Percentiles rank a stretch among this genome's conserved stretches.
Evolutionary conservation across 1,140 invertebrate genomes (phyloP).

Genomic region (Ruditapes philippinarum): DNA sequence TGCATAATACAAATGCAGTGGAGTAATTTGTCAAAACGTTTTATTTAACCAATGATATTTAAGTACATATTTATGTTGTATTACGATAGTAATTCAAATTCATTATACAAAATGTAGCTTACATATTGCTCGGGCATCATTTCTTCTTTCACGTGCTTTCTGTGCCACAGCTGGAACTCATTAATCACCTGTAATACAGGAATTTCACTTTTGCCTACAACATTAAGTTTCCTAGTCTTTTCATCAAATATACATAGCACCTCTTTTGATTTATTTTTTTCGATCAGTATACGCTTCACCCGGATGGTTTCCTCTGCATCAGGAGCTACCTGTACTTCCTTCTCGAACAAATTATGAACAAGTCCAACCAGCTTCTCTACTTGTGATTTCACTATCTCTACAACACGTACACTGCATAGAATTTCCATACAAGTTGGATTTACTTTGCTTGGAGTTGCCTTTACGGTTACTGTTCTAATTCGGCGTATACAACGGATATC

Average conservation of each 20-base stretch:
- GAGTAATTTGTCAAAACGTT: too few relatives aligned
- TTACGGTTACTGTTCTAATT: conserved; percentile 44
- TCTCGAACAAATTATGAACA: conserved; percentile 49
- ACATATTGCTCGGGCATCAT: conserved; percentile 32
- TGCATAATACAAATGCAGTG: too few relatives aligned
- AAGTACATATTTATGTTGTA: too few relatives aligned
- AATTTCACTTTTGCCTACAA: conserved; percentile 12
- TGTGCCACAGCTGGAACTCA: conserved; percentile 7
- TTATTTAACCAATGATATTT: too few relatives aligned
- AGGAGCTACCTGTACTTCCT: conserved; percentile 17
- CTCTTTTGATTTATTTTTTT: conserved; percentile 10
- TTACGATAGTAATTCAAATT: too few relatives aligned
- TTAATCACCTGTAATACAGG: conserved; percentile 4
- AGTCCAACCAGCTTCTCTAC: conserved; percentile 62
- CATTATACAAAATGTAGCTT: too few relatives aligned
- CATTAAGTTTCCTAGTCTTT: conserved; percentile 2
- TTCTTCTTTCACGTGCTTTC: neutral
- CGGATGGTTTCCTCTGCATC: neutral
- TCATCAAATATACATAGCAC: conserved; percentile 55
- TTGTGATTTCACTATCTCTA: conserved; percentile 47
- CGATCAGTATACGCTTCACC: neutral
- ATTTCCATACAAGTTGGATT: conserved; percentile 39
- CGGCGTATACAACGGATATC: conserved; percentile 10
- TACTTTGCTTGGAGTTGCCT: conserved; percentile 32
- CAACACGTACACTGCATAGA: conserved; percentile 43